A percentile compares a stretch with the other conserved stretches of the same genome.
These are phyloP conservation scores for Argyresthia goedartella DNA, from an alignment of 2,888 invertebrate species.

Conservation along the genomic window DNA sequence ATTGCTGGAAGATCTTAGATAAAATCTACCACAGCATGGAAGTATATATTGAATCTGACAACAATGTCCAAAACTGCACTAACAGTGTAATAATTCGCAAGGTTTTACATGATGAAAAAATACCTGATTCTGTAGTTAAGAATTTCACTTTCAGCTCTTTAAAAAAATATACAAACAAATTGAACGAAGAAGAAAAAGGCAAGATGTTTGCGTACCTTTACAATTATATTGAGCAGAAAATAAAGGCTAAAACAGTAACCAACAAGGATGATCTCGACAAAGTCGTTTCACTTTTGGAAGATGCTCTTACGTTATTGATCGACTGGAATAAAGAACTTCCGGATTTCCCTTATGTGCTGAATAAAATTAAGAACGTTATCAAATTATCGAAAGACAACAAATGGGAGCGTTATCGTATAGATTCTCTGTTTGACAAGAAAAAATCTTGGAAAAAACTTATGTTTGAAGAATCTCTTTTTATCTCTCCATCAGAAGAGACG, in stretches of 20 bases:
- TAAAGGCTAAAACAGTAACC: conserved; percentile 13
- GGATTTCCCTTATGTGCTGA: conserved; percentile 27
- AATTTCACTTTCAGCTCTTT: conserved; percentile 27
- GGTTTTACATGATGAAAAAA: conserved; percentile 20
- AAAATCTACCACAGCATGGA: conserved; percentile 32
- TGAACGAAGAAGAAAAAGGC: conserved; percentile 25
- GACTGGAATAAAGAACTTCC: conserved; percentile 34
- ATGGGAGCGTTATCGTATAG: conserved; percentile 19
- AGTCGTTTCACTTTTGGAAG: conserved; percentile 15
- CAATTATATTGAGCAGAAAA: conserved; percentile 16
- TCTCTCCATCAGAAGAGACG: conserved; percentile 29
- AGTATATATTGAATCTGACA: conserved; percentile 26
- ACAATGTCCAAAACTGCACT: conserved; percentile 30
- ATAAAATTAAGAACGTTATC: conserved; percentile 30
- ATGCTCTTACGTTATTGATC: conserved; percentile 23
- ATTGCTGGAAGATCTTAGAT: conserved; percentile 35
- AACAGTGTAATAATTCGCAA: conserved; percentile 29
- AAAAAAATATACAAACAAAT: conserved; percentile 19
- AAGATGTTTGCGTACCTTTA: conserved; percentile 36
- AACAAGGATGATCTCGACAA: conserved; percentile 19
- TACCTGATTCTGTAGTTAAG: conserved; percentile 32
- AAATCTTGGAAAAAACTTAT: conserved; percentile 40
- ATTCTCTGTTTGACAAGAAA: conserved; percentile 33
- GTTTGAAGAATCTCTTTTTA: conserved; percentile 38
- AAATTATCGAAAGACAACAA: conserved; percentile 25